phyloP scores from a whole-genome alignment of 2,888 invertebrate genomes.

The Hypena proboscidalis region DNA sequence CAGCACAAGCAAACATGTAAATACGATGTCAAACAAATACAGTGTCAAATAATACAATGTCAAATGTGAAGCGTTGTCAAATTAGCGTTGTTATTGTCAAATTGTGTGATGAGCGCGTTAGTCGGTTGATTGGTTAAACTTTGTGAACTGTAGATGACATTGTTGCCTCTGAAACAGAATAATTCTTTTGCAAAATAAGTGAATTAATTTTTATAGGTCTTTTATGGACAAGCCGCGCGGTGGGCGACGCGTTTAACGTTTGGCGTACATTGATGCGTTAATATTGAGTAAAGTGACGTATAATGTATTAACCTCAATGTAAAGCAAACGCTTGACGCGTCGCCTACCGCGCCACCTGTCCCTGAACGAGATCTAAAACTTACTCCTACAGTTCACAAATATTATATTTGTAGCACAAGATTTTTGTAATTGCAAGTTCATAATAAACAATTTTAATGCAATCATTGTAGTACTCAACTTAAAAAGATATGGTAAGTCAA shows the following conservation, averaged over 20 bases:
- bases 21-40: constrained; percentile 9
- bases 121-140: constrained; percentile 5
- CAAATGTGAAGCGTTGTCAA: neutral
- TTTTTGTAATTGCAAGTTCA: too few species aligned
- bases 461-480: too few species aligned
- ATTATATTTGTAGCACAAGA: constrained; percentile 11
- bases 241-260: too few species aligned
- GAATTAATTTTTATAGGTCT: neutral
- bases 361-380: too few species aligned
- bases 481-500: too few species aligned
- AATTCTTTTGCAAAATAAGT: constrained; percentile 8
- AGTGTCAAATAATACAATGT: constrained; percentile 10
- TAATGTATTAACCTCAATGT: too few species aligned
- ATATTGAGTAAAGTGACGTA: too few species aligned
- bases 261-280: too few species aligned
- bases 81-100: constrained; percentile 3
- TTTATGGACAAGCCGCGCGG: too few species aligned
- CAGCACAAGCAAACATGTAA: constrained; percentile 51
- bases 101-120: constrained; percentile 6
- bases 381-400: constrained; percentile 17
- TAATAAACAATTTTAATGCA: too few species aligned
- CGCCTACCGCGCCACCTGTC: too few species aligned
- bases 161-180: constrained; percentile 11
- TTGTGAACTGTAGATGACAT: constrained; percentile 12
- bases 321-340: too few species aligned